Evolutionary conservation across 2,888 invertebrate species (phyloP).

Genomic region (Diabrotica balteata): DNA sequence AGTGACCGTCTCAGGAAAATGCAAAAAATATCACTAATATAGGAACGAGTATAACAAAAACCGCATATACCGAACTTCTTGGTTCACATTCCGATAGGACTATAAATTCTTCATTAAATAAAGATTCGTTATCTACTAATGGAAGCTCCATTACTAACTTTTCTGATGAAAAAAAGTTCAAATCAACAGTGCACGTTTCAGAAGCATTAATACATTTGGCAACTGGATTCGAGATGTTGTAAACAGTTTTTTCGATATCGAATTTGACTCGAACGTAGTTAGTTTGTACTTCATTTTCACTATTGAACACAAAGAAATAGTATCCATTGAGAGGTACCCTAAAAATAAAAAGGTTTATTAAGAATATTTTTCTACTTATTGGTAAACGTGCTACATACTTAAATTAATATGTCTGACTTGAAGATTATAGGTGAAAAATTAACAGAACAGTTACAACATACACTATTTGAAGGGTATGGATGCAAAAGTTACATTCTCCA

Average conservation of each 20-base stretch:
- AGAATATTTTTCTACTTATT: too few relatives aligned
- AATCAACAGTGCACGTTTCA: constrained; percentile 67
- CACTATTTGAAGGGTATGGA: too few relatives aligned
- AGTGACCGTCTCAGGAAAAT: constrained; percentile 61
- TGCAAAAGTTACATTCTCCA: too few relatives aligned
- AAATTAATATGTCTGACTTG: too few relatives aligned
- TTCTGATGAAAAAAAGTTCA: constrained; percentile 74
- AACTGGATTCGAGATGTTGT: constrained; percentile 70
- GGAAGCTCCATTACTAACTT: constrained; percentile 76
- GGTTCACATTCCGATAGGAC: constrained; percentile 79
- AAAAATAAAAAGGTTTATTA: constrained; percentile 40
- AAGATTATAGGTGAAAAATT: too few relatives aligned
- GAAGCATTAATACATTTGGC: constrained; percentile 71
- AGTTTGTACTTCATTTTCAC: constrained; percentile 77
- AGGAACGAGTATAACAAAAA: constrained; percentile 76
- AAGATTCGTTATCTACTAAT: constrained; percentile 67
- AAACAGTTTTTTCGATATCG: constrained; percentile 73
- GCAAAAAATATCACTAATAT: constrained; percentile 75
- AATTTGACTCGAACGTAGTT: constrained; percentile 76
- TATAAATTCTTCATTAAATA: constrained; percentile 78
- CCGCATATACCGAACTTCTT: constrained; percentile 72
- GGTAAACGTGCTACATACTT: too few relatives aligned
- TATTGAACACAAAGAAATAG: constrained; percentile 84
- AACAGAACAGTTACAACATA: too few relatives aligned
- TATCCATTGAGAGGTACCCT: constrained; percentile 79